phyloP scores from a whole-genome alignment of 1,140 invertebrate species.

The Drosophila erecta region DNA sequence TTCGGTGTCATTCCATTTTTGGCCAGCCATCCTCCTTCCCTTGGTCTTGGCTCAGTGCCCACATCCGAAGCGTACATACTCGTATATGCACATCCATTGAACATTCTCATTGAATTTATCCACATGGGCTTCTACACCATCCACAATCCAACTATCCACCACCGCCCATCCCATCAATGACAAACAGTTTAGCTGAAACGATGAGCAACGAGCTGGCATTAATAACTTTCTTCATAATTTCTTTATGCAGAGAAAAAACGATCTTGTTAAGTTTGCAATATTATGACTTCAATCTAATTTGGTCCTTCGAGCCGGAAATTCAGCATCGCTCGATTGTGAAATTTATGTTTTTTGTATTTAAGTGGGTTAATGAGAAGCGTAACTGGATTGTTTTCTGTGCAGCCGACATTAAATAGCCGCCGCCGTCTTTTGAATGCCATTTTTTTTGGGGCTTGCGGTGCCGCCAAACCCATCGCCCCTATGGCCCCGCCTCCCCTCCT shows the following conservation, averaged over 20 bases:
- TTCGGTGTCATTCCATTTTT: background rate
- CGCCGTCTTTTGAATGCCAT: constrained; percentile 52
- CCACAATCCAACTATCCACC: background rate
- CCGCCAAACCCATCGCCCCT: constrained; percentile 7
- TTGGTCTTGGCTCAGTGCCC: background rate
- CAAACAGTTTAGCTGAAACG: constrained; percentile 35
- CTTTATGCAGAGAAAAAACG: background rate
- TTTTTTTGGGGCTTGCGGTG: constrained; percentile 37
- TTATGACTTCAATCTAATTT: background rate
- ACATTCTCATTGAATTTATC: constrained; percentile 40
- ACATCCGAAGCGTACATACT: background rate
- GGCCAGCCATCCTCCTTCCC: background rate
- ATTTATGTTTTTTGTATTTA: background rate
- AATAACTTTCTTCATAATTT: constrained; percentile 12
- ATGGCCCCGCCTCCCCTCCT: background rate
- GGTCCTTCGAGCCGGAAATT: background rate
- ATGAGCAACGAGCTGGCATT: constrained; percentile 40
- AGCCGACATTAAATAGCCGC: constrained; percentile 55
- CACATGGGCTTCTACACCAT: constrained; percentile 7
- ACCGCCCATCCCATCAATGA: constrained; percentile 3
- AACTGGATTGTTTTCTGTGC: background rate
- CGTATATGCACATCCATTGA: constrained; percentile 18
- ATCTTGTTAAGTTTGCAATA: background rate
- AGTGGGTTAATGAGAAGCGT: background rate
- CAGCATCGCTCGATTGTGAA: background rate